Evolutionary conservation across 2,888 invertebrate species (phyloP), one percentile per base, ranked within the genome.

Genomic region (Pterobdella sp.): DNA sequence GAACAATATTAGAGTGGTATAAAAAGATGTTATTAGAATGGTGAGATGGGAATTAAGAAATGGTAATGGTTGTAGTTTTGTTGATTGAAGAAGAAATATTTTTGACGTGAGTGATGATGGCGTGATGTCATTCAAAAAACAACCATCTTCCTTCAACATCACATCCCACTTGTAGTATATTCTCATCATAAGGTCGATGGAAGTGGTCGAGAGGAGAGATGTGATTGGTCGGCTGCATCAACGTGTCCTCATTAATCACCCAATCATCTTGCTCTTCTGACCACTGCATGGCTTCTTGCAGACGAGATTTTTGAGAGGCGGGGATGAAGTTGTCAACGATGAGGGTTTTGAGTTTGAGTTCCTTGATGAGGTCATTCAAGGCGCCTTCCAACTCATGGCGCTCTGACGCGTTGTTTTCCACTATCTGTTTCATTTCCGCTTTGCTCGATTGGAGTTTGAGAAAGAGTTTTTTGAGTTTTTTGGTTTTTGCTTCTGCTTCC

Each of bases 401-500:
- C 83, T 97, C 95, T 75, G 89, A 88, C 80, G 93, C 90, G 85
- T 94, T 94, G 80, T 93, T 92, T 81, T 92, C 93, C 75, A 90
- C 89, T 72, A 90, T 88, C 81, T 93, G 92, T 76, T 88, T 88
- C 14, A 92, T 87, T 81, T 93, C 93, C 80, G 90, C 89, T 78
- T 90, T 88, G 0, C 89, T 84, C 1, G 87, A 87, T 82, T 90
- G 88, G 81, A 91, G 88, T 84, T 94, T 94, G 26, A 89, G 87
- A 81, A 92, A 90, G 81, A 96, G 88, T 84, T 94, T 93, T 81
- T 93, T 92, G 72, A 96, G 84, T 84, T 95, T 93, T 80, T 91
- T 91, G 34, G 94, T 92, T 84, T 97, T 98, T 74, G 93, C 89
- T 81, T 98, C 97, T 1, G 97, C 94, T 85, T 97, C 96, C 82